phyloP scores from a whole-genome alignment of 2,113 vertebrate species.

The Seriola dumerili region DNA sequence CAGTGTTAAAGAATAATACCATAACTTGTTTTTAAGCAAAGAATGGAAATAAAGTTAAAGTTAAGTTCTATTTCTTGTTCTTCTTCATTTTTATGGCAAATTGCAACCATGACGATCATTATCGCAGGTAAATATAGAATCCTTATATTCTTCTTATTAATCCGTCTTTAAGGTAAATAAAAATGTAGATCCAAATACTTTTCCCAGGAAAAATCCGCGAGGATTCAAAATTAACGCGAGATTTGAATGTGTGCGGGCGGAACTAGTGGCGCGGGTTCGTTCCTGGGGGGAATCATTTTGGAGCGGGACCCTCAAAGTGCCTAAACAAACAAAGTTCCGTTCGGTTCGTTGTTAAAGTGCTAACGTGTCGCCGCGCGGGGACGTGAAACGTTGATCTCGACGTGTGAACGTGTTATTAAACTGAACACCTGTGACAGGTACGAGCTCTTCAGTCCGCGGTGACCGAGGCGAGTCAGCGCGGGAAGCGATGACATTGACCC shows the following conservation, averaged over 20 bases:
- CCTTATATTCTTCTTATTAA: no score
- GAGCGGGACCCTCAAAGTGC: neutral
- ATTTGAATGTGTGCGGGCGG: constrained; percentile 1
- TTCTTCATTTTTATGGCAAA: no score
- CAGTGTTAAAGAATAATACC: no score
- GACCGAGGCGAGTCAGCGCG: neutral
- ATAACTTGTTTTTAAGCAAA: no score
- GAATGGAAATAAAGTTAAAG: no score
- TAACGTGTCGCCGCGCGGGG: neutral
- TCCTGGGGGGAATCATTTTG: constrained; percentile 47
- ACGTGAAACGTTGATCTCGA: neutral
- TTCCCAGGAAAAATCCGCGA: no score
- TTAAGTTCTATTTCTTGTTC: no score
- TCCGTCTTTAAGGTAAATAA: no score
- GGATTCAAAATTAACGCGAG: no score
- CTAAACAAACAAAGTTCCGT: neutral
- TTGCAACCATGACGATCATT: no score
- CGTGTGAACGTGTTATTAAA: neutral
- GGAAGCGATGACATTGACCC: constrained; percentile 45
- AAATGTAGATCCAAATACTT: no score
- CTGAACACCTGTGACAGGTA: neutral
- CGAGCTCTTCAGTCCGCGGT: neutral
- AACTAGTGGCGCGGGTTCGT: constrained; percentile 16
- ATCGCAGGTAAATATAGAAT: no score
- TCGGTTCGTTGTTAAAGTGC: fast-evolving